Conservation (phyloP, 2,797 vertebrate species). For the Fistularia commersonii region DNA sequence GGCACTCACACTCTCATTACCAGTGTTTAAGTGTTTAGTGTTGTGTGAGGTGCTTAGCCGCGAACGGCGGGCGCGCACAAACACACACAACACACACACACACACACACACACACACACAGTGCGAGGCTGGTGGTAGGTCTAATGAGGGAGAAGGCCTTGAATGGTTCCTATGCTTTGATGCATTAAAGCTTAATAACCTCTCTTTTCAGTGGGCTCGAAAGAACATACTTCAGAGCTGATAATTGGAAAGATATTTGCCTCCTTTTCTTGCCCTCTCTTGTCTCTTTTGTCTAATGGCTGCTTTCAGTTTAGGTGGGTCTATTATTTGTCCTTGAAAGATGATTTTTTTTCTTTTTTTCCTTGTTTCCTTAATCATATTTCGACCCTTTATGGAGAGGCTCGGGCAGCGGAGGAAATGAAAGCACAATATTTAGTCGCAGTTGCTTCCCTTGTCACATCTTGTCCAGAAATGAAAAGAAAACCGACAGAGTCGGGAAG, state of each 20-base stretch:
- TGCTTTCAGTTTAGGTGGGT: conserved; percentile 49
- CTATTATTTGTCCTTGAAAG: conserved; percentile 60
- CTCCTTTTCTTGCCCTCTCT: conserved; percentile 55
- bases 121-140: conserved; percentile 37
- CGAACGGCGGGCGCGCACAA: not conserved
- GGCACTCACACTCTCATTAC: conserved; percentile 65
- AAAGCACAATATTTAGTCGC: conserved; percentile 29
- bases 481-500: too few species aligned
- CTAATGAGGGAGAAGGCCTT: conserved; percentile 71
- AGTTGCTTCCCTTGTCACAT: conserved; percentile 12
- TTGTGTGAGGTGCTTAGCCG: conserved; percentile 55
- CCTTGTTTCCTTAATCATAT: conserved; percentile 16
- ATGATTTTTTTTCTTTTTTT: conserved; percentile 28
- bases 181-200: conserved; percentile 75
- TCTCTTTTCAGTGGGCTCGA: conserved; percentile 67
- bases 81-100: not conserved
- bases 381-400: conserved; percentile 33
- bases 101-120: conserved; percentile 10
- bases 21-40: conserved; percentile 67
- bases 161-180: conserved; percentile 67
- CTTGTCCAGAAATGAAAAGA: too few species aligned
- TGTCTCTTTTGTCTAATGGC: conserved; percentile 58
- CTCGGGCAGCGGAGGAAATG: conserved; percentile 27
- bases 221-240: conserved; percentile 61
- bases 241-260: conserved; percentile 73